Evolutionary conservation across 2,113 vertebrate species (phyloP).

Genomic region (Onychorhynchus coronatus): DNA sequence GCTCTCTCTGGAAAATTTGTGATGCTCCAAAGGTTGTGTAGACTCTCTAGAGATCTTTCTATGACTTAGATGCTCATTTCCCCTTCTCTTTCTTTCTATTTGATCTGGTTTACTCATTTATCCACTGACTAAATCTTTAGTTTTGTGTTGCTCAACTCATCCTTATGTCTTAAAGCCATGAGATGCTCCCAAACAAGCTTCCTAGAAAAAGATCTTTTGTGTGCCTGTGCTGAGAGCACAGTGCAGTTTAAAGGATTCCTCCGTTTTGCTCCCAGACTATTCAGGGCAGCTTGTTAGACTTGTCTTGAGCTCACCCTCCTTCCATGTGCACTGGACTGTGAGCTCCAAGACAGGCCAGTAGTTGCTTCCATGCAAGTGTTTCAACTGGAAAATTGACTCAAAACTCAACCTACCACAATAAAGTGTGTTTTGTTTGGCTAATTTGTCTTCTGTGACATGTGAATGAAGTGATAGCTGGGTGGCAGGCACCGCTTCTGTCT

Average conservation of each 20-base stretch:
- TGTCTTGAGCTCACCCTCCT: neutral
- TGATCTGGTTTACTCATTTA: neutral
- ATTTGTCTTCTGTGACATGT: neutral
- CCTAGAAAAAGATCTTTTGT: neutral
- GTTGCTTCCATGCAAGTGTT: neutral
- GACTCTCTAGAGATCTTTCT: neutral
- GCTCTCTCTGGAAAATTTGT: neutral
- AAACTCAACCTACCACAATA: neutral
- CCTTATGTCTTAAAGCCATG: neutral
- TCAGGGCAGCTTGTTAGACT: neutral
- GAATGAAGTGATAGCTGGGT: neutral
- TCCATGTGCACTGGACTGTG: neutral
- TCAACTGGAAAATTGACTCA: slow-evolving; percentile 47
- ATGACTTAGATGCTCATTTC: neutral
- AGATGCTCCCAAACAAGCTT: neutral
- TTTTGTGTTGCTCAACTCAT: neutral
- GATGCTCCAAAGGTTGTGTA: neutral
- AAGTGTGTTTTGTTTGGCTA: neutral
- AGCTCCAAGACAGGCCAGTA: neutral
- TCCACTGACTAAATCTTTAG: neutral
- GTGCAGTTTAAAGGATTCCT: neutral
- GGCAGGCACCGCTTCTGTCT: neutral
- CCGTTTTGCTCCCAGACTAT: neutral
- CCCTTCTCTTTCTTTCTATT: neutral
- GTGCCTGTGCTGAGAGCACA: neutral